Evolutionary conservation across 2,113 vertebrate species (phyloP), one percentile per base, ranked within the genome.

Genomic region (Scortum barcoo): DNA sequence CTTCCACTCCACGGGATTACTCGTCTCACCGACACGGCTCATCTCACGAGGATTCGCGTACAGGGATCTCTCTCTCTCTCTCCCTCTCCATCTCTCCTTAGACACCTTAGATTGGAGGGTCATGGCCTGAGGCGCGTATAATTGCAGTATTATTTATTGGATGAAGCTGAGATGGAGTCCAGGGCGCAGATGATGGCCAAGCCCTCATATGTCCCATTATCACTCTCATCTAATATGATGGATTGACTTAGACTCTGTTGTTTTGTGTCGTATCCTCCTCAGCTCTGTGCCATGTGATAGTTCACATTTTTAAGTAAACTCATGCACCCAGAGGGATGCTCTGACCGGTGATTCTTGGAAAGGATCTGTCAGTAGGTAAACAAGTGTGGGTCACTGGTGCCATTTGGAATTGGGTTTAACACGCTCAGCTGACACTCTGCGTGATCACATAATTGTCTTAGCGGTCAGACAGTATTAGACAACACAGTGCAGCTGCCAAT

Each of bases 361-460:
- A n/a, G 44, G 10, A 57, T 56, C 11, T 7, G 38, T 4, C 53
- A 58, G 26, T 0, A 53, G 9, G 54, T 75, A 36, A 76, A 76
- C 60, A 83, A 28, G 16, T 36, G n/a, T 17, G 30, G 67, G 57
- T 66, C 65, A 80, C 12, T 53, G 0, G 1, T 50, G 51, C 24
- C 50, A 62, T 40, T 66, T 81, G 78, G 67, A 80, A 16, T 9
- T 33, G 68, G 75, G 60, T 80, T 92, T 75, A 76, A 83, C 63
- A 50, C 68, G 86, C 65, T 60, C 56, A 40, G 72, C 75, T 85
- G 51, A 56, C 65, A 50, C 60, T 68, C 60, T 68, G 51, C 38
- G 30, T 42, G 58, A 86, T 76, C 77, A 76, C 83, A 58, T 94
- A 94, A 94, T 93, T 91, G 90, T 86, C 88, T 94, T 92, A 93